Conservation (phyloP, 1,140 invertebrate species). For the Mamestra configurata region DNA sequence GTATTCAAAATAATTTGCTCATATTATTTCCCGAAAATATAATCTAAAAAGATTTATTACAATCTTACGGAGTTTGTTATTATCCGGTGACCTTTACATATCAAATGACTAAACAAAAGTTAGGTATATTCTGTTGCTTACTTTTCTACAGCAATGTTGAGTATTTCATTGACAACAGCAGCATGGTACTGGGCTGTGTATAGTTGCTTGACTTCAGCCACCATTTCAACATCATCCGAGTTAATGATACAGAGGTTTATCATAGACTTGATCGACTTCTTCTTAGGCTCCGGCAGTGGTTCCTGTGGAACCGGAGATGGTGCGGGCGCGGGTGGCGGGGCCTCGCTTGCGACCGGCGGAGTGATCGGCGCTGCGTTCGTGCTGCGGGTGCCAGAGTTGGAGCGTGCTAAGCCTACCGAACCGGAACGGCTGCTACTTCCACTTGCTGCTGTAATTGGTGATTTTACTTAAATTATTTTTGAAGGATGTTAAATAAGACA, state of each 20-base stretch:
- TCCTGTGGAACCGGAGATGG: slow-evolving; percentile 63
- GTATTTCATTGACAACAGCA: slow-evolving; percentile 75
- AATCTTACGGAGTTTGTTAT: too few species aligned
- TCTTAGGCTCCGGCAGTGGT: slow-evolving; percentile 68
- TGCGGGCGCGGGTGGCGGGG: slow-evolving; percentile 39
- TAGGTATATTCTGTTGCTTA: slow-evolving; percentile 52
- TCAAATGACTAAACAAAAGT: too few species aligned
- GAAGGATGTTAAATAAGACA: too few species aligned
- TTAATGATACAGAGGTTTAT: slow-evolving; percentile 72
- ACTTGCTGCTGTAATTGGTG: slow-evolving; percentile 12
- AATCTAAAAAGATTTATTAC: too few species aligned
- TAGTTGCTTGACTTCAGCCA: slow-evolving; percentile 67
- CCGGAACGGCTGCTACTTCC: slow-evolving; percentile 65
- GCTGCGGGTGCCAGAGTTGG: slow-evolving; percentile 68
- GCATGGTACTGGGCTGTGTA: slow-evolving; percentile 72
- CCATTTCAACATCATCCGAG: slow-evolving; percentile 68
- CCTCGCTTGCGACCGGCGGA: slow-evolving; percentile 45
- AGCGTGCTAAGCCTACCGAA: slow-evolving; percentile 67
- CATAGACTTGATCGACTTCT: slow-evolving; percentile 70
- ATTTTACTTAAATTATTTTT: too few species aligned
- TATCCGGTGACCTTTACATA: too few species aligned
- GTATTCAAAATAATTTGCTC: too few species aligned
- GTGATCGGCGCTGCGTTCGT: slow-evolving; percentile 55
- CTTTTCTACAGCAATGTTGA: slow-evolving; percentile 77
- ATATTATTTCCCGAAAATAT: too few species aligned